These are phyloP conservation scores for Heteractis magnifica DNA, from an alignment of 92 coral and sea anemone species.

Conservation along the genomic window DNA sequence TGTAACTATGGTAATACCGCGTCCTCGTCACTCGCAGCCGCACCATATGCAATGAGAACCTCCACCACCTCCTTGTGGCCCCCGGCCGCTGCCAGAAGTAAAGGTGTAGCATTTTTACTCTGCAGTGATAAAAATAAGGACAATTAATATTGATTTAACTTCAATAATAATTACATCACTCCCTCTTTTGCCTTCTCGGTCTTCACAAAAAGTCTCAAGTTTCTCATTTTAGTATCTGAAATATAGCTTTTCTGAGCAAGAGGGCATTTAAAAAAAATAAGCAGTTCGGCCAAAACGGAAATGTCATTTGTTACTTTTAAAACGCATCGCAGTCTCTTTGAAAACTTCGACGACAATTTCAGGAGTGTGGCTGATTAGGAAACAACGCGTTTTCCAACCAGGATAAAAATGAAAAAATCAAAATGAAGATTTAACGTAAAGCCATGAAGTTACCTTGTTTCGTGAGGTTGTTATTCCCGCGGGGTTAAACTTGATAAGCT, in stretches of 20 bases:
- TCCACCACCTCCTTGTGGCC: conserved; percentile 97
- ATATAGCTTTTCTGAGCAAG: too few relatives aligned
- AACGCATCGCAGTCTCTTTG: too few relatives aligned
- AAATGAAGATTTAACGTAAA: background rate
- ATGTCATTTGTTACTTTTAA: too few relatives aligned
- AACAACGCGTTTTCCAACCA: too few relatives aligned
- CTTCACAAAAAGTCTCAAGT: too few relatives aligned
- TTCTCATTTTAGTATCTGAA: too few relatives aligned
- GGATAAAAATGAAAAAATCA: background rate
- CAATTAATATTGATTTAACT: background rate
- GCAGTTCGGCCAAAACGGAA: too few relatives aligned
- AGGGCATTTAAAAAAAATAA: too few relatives aligned
- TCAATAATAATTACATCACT: too few relatives aligned
- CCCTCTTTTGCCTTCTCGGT: too few relatives aligned
- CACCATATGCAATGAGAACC: conserved; percentile 85
- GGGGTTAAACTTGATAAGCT: conserved; percentile 70
- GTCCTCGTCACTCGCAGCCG: conserved; percentile 89
- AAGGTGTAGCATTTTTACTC: conserved; percentile 93
- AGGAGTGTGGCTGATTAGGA: too few relatives aligned
- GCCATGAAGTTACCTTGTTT: conserved; percentile 59
- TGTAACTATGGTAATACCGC: conserved; percentile 56
- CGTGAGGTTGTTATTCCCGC: conserved; percentile 69
- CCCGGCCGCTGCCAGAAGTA: conserved; percentile 97
- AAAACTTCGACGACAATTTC: too few relatives aligned
- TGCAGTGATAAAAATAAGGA: conserved; percentile 23